Evolutionary conservation across 2,888 invertebrate genomes (phyloP).

Genomic region (Trichogramma evanescens): DNA sequence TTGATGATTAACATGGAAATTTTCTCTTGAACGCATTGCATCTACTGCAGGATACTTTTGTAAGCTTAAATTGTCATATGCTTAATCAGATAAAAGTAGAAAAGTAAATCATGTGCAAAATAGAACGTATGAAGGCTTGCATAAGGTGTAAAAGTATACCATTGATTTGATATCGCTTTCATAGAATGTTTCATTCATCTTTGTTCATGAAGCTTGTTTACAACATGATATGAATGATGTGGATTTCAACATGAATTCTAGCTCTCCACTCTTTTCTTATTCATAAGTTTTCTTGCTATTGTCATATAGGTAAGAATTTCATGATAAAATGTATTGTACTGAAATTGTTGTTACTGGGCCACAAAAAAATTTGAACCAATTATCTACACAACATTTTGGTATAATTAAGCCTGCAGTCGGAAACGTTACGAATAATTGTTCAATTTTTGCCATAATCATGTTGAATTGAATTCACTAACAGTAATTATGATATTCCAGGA

Average conservation of each 20-base stretch:
- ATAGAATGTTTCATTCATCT: not conserved
- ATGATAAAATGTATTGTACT: not conserved
- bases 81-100: conserved; percentile 17
- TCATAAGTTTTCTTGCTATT: conserved; percentile 6
- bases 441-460: not conserved
- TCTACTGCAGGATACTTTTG: conserved; percentile 17
- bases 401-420: not conserved
- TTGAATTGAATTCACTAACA: not conserved
- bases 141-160: conserved; percentile 3
- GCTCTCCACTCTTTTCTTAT: conserved; percentile 4
- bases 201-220: conserved; percentile 3
- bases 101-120: conserved; percentile 6
- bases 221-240: not conserved
- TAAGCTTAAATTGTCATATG: conserved; percentile 21
- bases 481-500: conserved; percentile 53
- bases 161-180: conserved; percentile 1
- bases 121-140: conserved; percentile 6
- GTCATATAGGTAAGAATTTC: not conserved
- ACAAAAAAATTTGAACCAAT: not conserved
- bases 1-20: conserved; percentile 9
- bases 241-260: conserved; percentile 1
- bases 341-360: not conserved
- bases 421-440: not conserved
- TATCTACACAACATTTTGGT: not conserved
- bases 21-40: conserved; percentile 16